Conservation (phyloP, 2,113 vertebrate genomes). For the Sigmodon hispidus region DNA sequence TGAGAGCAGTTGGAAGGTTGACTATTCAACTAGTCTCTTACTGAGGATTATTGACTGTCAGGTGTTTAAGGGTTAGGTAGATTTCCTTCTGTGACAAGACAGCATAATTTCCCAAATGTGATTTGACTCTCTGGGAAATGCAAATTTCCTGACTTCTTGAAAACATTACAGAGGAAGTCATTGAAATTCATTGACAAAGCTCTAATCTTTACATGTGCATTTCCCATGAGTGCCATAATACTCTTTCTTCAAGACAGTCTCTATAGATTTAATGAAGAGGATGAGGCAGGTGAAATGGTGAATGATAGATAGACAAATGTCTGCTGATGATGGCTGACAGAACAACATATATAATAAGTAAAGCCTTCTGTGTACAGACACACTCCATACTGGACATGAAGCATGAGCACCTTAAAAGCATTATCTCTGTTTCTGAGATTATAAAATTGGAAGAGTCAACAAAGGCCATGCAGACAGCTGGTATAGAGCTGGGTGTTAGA, state of each 20-base stretch:
- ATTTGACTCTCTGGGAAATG: constrained; percentile 61
- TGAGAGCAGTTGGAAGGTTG: background rate
- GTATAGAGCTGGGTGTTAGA: background rate
- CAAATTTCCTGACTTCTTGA: constrained; percentile 52
- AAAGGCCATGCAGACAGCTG: background rate
- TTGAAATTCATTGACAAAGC: constrained; percentile 56
- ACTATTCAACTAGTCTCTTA: background rate
- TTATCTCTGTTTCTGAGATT: background rate
- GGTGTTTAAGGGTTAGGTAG: constrained; percentile 48
- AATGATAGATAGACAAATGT: background rate
- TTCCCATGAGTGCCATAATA: constrained; percentile 18
- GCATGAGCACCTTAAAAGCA: background rate
- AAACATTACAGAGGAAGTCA: constrained; percentile 62
- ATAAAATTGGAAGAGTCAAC: background rate
- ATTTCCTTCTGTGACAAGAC: constrained; percentile 37
- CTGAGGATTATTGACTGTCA: constrained; percentile 31
- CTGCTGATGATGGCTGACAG: background rate
- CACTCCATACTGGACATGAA: fast-evolving
- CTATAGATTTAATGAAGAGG: constrained; percentile 56
- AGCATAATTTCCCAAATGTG: constrained; percentile 61
- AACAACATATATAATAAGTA: background rate
- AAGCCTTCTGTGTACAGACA: background rate
- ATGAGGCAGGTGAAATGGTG: background rate
- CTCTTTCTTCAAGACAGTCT: constrained; percentile 5
- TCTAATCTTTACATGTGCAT: constrained; percentile 42